Base-by-base conservation (phyloP, 2,113 vertebrate genomes). In the Oncorhynchus keta region DNA sequence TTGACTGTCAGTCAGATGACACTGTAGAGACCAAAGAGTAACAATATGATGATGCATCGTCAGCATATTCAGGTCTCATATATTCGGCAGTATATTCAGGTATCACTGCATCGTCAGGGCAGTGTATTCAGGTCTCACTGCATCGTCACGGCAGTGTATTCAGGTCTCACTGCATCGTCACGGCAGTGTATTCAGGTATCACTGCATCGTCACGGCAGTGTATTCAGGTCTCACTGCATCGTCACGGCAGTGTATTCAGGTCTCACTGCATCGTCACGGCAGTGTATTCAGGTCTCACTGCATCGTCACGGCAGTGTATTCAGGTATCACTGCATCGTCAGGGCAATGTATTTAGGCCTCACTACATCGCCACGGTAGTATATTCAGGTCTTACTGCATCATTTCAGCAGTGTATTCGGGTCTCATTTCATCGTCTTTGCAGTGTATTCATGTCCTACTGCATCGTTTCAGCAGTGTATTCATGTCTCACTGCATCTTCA, bases 1-100 rank as follows among this genome's bases (percentile, higher is more conserved):
- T 22, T 20, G 49, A 62, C 12, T 30, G 39, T 65, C 62, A 74
- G 77, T 80, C 72, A 80, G 79, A 72, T 51, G 61, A 80, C 83
- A 79, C 18, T 22, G 79, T 57, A 85, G 20, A 13, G 16, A 32
- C 20, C 61, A 39, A 81, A 70, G 8, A 55, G 12, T 4, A 8
- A 18, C 24, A 35, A 64, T 12, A 30, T 45, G 39, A 45, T 45
- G 9, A 45, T 11, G 28, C 45, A 62, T 12, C 48, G 24, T 9
- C 68, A 35, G 32, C 5, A 5, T 32, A 32, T 32, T 32, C 32
- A 32, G 32, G 32, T 32, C 32, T 5, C 30, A 5, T 32, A 28
- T 28, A 28, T 32, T 71, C 49, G 26, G 30, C 28, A 22, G 39
- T 24, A 8, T 24, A 22, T 20, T 24, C 20, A 49, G 35, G 57